Conservation (phyloP, 2,797 vertebrate genomes). For the Macrochelys suwanniensis region DNA sequence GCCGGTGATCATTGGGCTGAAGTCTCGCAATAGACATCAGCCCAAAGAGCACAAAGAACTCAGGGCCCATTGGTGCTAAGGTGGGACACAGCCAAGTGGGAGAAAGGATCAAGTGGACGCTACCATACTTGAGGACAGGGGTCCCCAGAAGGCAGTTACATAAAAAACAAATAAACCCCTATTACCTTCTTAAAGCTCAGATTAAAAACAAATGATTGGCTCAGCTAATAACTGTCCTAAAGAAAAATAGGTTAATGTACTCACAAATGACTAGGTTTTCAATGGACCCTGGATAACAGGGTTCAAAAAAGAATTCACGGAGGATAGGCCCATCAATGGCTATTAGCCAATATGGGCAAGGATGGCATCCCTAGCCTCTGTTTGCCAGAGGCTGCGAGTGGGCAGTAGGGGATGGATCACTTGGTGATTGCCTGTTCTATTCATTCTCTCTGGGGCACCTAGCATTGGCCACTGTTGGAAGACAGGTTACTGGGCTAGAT, state of each 20-base stretch:
- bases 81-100: background rate
- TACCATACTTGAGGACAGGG: background rate
- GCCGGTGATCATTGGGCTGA: background rate
- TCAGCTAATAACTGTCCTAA: background rate
- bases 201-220: background rate
- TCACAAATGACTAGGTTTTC: background rate
- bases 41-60: background rate
- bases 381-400: too few species aligned
- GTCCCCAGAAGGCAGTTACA: background rate
- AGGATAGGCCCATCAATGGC: too few species aligned
- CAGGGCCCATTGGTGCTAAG: background rate
- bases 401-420: too few species aligned
- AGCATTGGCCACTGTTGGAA: too few species aligned
- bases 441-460: too few species aligned
- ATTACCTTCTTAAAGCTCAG: background rate
- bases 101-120: background rate
- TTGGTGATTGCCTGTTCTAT: too few species aligned
- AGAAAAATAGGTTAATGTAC: background rate
- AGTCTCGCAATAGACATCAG: background rate
- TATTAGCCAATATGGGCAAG: too few species aligned
- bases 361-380: too few species aligned
- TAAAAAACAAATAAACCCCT: background rate
- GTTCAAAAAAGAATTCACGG: too few species aligned
- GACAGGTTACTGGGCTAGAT: too few species aligned
- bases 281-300: background rate